Conservation (phyloP, 2,113 vertebrate species). For the Callionymus lyra region DNA sequence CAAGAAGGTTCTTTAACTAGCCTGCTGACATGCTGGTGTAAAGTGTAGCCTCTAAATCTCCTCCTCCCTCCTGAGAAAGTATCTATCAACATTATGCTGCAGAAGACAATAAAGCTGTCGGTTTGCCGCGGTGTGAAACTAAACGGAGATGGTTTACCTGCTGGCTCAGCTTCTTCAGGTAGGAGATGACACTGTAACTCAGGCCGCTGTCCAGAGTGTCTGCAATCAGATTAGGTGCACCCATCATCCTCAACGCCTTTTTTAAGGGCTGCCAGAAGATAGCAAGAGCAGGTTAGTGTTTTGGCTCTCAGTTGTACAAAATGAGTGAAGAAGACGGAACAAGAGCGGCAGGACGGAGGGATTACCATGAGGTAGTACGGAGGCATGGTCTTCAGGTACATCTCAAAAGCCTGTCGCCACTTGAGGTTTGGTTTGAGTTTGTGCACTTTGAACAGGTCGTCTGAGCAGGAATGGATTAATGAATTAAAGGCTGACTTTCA, state of each 20-base stretch:
- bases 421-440: conserved; percentile 92
- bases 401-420: conserved; percentile 94
- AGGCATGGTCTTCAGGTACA: conserved; percentile 95
- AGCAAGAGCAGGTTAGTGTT: neutral
- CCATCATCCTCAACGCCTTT: conserved; percentile 97
- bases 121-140: neutral
- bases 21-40: no score
- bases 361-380: conserved; percentile 92
- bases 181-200: conserved; percentile 94
- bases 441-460: conserved; percentile 96
- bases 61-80: no score
- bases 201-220: conserved; percentile 93
- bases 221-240: conserved; percentile 88
- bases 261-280: conserved; percentile 76
- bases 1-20: no score
- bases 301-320: conserved; percentile 1
- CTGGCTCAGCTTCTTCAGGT: conserved; percentile 97
- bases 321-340: neutral
- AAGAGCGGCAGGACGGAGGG: neutral
- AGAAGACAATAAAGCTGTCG: neutral
- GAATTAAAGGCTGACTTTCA: neutral
- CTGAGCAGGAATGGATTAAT: conserved; percentile 52
- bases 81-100: no score
- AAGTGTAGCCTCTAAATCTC: no score
- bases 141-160: conserved; percentile 62